Evolutionary conservation across 2,113 vertebrate genomes (phyloP), one percentile per base, ranked within the genome.

Genomic region (Copsychus sechellarum): DNA sequence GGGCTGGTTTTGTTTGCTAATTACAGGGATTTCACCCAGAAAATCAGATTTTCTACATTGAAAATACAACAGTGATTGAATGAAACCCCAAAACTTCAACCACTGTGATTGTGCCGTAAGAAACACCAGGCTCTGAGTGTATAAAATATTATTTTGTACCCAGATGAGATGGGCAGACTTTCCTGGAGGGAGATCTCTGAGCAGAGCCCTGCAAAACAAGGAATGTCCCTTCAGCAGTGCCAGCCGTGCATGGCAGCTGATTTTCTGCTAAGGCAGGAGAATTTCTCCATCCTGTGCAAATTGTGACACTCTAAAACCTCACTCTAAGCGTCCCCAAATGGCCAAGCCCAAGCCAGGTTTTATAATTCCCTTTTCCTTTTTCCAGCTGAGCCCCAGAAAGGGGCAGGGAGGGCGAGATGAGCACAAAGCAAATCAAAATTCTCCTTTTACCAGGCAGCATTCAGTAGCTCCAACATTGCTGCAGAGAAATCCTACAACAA

Each of bases 151-250:
- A 6, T 90, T 76, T 66, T 67, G 5, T 19, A 25, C 33, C 43
- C 34, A 53, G 25, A 6, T 1, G 2, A 22, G 50, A 11, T 5
- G 36, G 8, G 4, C 1, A 3, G 8, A 0, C 3, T 29, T 74
- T 40, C 9, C 57, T 69, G 50, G 45, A 34, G 47, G 51, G 26
- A 9, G 2, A 17, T 36, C 29, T 67, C 47, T 2, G 50, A 61
- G 34, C 73, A 64, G 31, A 67, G 22, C 18, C 33, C 15, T 50
- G 74, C 38, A 33, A 66, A 77, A 14, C 2, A 12, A 33, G 21
- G 26, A 6, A 4, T 9, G 25, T 53, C 17, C 51, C 38, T 34
- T 29, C 12, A 24, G 48, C 45, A 65, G 34, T 16, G 47, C 29
- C 33, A 47, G 42, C 8, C 13, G 2, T 0, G 3, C 11, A 54